These are phyloP conservation scores for Argyrosomus regius DNA, from an alignment of 2,797 vertebrate species.

Conservation along the genomic window DNA sequence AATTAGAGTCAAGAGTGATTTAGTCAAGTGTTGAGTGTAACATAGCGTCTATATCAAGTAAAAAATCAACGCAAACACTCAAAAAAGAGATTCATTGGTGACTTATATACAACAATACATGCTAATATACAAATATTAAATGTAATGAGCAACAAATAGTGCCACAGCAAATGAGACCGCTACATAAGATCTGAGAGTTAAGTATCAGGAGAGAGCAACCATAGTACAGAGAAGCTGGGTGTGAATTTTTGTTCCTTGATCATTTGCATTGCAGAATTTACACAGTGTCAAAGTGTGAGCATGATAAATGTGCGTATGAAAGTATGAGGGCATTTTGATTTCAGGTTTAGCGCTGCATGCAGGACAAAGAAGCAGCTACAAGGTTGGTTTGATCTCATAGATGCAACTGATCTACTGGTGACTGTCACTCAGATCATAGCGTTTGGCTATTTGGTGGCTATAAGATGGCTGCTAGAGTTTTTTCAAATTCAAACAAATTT, in stretches of 20 bases:
- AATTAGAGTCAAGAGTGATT: no score
- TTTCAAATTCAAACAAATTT: not conserved
- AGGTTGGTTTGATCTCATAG: slow-evolving; percentile 45
- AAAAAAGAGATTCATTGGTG: no score
- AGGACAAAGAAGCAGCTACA: slow-evolving; percentile 34
- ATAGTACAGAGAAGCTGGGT: not conserved
- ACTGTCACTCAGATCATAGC: not conserved
- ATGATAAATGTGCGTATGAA: not conserved
- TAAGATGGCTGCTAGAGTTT: slow-evolving; percentile 13
- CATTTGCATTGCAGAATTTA: not conserved
- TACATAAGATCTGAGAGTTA: no score
- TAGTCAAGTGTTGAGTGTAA: no score
- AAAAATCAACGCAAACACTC: no score
- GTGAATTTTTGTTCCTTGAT: not conserved
- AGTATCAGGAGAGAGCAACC: no score
- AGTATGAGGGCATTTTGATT: slow-evolving; percentile 15
- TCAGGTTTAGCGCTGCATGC: slow-evolving; percentile 48
- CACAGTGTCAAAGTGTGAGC: not conserved
- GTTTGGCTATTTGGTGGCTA: not conserved
- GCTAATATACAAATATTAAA: no score
- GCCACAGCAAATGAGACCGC: no score
- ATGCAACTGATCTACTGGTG: not conserved
- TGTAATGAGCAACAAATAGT: no score
- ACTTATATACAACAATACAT: no score
- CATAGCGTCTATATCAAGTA: no score